A percentile compares a stretch with the other conserved stretches of the same genome.
These are phyloP conservation scores for Cricetomys ansorgei DNA, from an alignment of 2,113 vertebrate genomes.

Conservation along the genomic window DNA sequence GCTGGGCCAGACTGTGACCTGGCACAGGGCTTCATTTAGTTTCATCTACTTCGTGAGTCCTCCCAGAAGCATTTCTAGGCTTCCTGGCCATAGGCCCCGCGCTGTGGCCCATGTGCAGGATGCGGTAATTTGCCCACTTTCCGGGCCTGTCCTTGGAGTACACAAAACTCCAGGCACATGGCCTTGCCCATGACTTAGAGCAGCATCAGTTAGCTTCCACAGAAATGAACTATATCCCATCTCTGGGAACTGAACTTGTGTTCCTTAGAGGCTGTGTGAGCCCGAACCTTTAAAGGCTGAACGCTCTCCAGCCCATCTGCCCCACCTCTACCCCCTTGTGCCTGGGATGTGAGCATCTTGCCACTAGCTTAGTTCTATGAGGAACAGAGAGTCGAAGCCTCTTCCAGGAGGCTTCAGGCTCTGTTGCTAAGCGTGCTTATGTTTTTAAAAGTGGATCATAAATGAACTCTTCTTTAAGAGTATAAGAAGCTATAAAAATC, in stretches of 20 bases:
- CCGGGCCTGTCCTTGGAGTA: neutral
- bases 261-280: neutral
- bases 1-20: neutral
- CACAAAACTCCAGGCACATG: neutral
- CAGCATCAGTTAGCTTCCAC: neutral
- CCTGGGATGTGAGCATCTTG: too few species aligned
- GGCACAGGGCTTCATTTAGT: neutral
- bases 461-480: neutral
- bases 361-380: accelerated
- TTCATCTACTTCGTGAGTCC: too few species aligned
- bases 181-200: neutral
- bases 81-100: neutral
- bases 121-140: too few species aligned
- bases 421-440: too few species aligned
- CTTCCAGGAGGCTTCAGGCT: neutral
- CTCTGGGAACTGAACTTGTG: neutral
- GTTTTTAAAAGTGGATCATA: neutral
- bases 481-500: neutral
- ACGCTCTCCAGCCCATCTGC: neutral
- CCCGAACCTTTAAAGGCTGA: neutral
- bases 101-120: accelerated
- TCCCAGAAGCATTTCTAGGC: neutral
- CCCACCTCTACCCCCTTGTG: accelerated
- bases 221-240: accelerated
- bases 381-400: neutral